A percentile compares a stretch with the other conserved stretches of the same genome.
These are phyloP conservation scores for Cacatua alba DNA, from an alignment of 2,113 vertebrate species.

Conservation along the genomic window DNA sequence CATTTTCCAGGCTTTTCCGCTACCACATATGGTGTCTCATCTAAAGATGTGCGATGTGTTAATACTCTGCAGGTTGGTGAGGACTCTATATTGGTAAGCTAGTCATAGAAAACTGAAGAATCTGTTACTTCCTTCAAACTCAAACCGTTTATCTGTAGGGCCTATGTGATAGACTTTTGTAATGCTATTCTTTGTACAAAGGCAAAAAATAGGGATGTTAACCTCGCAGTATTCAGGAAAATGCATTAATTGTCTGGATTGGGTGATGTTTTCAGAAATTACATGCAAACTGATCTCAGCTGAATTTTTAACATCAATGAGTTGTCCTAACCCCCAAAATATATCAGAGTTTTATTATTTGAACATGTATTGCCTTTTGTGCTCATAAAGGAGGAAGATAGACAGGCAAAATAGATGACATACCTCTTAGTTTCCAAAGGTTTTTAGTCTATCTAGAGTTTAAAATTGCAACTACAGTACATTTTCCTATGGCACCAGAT, in stretches of 20 bases:
- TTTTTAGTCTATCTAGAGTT: neutral
- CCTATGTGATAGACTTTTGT: neutral
- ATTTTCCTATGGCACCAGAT: neutral
- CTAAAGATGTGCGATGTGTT: neutral
- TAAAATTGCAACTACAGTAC: neutral
- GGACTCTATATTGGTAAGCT: neutral
- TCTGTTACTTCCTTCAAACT: neutral
- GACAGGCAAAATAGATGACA: neutral
- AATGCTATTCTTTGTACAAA: neutral
- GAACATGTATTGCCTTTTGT: neutral
- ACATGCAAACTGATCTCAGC: neutral
- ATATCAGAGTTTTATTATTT: neutral
- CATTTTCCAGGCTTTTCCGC: neutral
- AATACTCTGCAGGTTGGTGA: neutral
- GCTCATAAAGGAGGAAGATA: neutral
- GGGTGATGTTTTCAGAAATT: neutral
- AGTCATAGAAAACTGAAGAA: neutral
- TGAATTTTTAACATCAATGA: neutral
- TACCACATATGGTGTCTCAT: neutral
- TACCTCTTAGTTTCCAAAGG: neutral
- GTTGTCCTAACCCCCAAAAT: neutral
- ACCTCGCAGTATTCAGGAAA: neutral
- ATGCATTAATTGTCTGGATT: neutral
- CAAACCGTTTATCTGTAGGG: neutral
- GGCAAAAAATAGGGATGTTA: neutral